Base-by-base conservation (phyloP, 2,797 vertebrate species). In the Sebastes elongatus region DNA sequence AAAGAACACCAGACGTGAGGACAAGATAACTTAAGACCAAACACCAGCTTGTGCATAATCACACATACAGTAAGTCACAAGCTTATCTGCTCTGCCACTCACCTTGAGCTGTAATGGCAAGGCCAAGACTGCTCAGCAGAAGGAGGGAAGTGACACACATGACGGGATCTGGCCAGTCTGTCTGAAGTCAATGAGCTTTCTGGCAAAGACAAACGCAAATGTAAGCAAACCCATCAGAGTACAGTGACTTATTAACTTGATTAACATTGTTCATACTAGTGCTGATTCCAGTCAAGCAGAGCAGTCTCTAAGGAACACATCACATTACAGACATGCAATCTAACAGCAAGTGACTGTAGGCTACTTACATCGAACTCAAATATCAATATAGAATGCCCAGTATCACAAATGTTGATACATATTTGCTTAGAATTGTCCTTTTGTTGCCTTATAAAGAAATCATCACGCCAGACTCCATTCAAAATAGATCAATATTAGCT, bases 101-200 rank as follows among this genome's bases (percentile, higher is more conserved):
- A 93, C 93, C 92, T 81, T 86, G 67, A 78, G 53, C 78, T 28
- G 1, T 35, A 1, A 69, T 0, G 52, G 10, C 46, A 46, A 91
- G 10, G 25, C 49, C 63, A 7, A 94, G 65, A 65, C n/a, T 20
- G 75, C 79, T n/a, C 59, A 88, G 25, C 0, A 89, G 16, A 1
- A 86, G 20, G 20, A 87, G 5, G 23, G 10, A 55, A 10, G 18
- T 6, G 18, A 68, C 25, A 9, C 0, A 23, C 88, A 93, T 92
- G 63, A 16, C 13, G 5, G 22, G 4, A 69, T 74, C n/a, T 69
- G 33, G 7, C 3, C 7, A 7, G 16, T 64, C 35, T 55, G 56
- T 23, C 11, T 30, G 22, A 73, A 23, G 7, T 75, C 14, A 71
- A 7, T 3, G 11, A 59, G 1, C 0, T 1, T 57, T 67, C 74